Conservation (phyloP, 2,113 vertebrate genomes). For the Bungarus multicinctus region DNA sequence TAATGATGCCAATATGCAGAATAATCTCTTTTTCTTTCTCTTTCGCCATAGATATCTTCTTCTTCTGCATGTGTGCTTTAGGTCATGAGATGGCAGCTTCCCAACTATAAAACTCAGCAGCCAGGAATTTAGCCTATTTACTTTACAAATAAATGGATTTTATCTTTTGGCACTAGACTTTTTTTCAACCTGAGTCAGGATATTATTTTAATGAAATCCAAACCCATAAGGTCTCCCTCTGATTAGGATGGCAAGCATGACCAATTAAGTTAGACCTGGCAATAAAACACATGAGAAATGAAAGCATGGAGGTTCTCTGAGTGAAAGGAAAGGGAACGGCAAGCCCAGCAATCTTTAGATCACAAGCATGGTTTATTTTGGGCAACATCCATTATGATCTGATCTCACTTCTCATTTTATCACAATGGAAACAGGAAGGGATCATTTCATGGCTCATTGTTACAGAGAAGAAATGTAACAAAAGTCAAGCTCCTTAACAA, state of each 20-base stretch:
- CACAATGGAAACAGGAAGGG: conserved; percentile 4
- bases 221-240: neutral
- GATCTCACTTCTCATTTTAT: conserved; percentile 5
- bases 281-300: conserved; percentile 40
- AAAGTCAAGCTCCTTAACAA: neutral
- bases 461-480: conserved; percentile 2
- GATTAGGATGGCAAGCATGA: neutral
- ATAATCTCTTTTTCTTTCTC: neutral
- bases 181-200: conserved; percentile 8
- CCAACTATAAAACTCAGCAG: conserved; percentile 8
- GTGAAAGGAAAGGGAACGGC: conserved; percentile 40
- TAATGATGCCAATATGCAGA: neutral
- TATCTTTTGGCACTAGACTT: conserved; percentile 12
- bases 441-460: conserved; percentile 2
- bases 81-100: conserved; percentile 6
- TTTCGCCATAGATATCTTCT: neutral
- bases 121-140: conserved; percentile 10
- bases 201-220: neutral
- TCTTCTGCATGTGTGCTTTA: neutral
- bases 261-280: conserved; percentile 42
- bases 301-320: conserved; percentile 20
- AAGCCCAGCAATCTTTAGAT: conserved; percentile 29
- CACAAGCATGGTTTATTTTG: conserved; percentile 49
- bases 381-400: conserved; percentile 31
- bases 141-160: neutral